Evolutionary conservation across 2,113 vertebrate genomes (phyloP), one percentile per base, ranked within the genome.

Genomic region (Pao palembangensis): DNA sequence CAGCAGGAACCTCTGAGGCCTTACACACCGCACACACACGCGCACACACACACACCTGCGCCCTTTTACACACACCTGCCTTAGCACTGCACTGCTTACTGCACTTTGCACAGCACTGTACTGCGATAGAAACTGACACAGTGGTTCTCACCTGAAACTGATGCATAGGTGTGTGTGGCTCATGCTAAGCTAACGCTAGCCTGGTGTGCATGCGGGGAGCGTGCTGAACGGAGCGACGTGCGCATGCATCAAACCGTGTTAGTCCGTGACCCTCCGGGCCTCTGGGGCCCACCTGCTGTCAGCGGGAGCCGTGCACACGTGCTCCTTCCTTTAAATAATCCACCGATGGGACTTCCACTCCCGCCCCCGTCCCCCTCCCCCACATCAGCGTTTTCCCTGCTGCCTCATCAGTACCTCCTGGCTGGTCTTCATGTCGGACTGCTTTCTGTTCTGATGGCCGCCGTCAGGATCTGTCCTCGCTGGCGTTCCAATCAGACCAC

Each of bases 361-460:
- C 43, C 42, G 17, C 65, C 43, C 43, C 13, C 43, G 3, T 2
- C 43, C 43, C 43, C 43, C 43, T 63, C 66, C 42, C 76, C 75
- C 53, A 57, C 75, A 70, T 89, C 88, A 87, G 88, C 88, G 17
- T 56, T 82, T 87, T 69, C 58, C 65, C 3, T 64, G 72, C 80
- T 55, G 17, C 65, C 71, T 81, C 80, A 71, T 84, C 83, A 85
- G 71, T 84, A 80, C 83, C 70, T 78, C 67, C 48, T 67, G 68
- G n/a, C n/a, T n/a, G n/a, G n/a, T n/a, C n/a, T n/a, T n/a, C n/a
- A n/a, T n/a, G n/a, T n/a, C n/a, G n/a, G n/a, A n/a, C n/a, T n/a
- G n/a, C n/a, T n/a, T n/a, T n/a, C n/a, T 28, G 25, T 28, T 28
- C 25, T 6, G 25, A 28, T 28, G 25, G 25, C 25, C 6, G 25